phyloP scores from a whole-genome alignment of 1,140 invertebrate species.

The Brachionus manjavacas region DNA sequence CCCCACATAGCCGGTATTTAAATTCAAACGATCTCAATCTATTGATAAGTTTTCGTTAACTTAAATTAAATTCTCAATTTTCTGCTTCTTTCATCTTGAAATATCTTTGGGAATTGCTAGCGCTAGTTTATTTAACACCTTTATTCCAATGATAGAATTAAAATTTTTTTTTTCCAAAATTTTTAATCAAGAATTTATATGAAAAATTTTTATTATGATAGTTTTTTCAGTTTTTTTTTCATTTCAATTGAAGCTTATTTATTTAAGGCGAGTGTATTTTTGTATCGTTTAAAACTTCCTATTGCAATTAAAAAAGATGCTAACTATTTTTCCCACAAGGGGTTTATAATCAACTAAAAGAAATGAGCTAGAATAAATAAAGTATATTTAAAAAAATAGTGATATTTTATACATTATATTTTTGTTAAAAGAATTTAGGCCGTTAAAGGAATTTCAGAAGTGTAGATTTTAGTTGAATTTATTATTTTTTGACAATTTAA shows the following conservation, averaged over 20 bases:
- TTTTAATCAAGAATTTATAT: background rate
- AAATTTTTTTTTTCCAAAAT: background rate
- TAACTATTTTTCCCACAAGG: background rate
- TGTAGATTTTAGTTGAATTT: too few species aligned
- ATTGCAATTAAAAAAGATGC: background rate
- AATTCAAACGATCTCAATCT: background rate
- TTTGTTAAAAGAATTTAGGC: background rate
- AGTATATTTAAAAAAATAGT: background rate
- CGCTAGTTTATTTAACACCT: background rate
- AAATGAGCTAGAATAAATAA: background rate
- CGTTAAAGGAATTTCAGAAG: background rate
- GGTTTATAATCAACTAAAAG: background rate
- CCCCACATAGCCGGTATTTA: background rate
- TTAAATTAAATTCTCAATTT: background rate
- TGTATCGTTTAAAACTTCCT: too few species aligned
- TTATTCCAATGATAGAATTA: background rate
- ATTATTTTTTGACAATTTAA: too few species aligned
- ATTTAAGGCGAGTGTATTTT: too few species aligned
- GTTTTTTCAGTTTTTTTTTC: background rate
- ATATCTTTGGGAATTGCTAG: background rate
- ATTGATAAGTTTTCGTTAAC: background rate
- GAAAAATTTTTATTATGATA: background rate
- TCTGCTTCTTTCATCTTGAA: background rate
- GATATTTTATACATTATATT: background rate
- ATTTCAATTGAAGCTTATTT: background rate